phyloP scores from a whole-genome alignment of 2,797 vertebrate genomes.

The Chloroceryle amazona region DNA sequence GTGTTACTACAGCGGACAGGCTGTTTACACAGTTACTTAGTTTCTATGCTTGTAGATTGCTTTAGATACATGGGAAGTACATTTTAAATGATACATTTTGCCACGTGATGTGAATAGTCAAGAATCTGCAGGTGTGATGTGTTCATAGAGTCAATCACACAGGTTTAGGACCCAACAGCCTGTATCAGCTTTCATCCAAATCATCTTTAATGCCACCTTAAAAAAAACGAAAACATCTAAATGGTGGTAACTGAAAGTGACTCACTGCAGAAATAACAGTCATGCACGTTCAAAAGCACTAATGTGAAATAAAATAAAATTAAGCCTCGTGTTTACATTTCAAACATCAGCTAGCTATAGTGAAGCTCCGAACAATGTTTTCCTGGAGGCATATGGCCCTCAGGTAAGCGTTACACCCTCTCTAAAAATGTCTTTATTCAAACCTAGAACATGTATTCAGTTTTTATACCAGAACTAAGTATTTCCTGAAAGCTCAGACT shows the following conservation, averaged over 20 bases:
- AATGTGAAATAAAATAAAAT: neutral
- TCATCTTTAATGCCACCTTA: slow-evolving; percentile 1
- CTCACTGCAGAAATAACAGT: neutral
- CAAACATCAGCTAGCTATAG: neutral
- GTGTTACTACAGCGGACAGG: neutral
- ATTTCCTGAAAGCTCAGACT: neutral
- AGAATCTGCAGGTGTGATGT: neutral
- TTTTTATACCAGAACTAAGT: neutral
- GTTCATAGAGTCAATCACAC: neutral
- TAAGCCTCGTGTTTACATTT: neutral
- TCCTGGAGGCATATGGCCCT: neutral
- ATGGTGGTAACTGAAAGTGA: neutral
- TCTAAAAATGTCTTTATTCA: neutral
- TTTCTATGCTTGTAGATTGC: neutral
- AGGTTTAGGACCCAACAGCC: neutral
- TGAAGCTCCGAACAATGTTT: neutral
- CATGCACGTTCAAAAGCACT: neutral
- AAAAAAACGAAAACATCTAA: neutral
- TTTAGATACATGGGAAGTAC: neutral
- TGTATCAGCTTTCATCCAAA: neutral
- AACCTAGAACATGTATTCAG: neutral
- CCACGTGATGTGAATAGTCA: neutral
- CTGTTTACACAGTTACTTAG: neutral
- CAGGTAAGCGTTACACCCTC: neutral
- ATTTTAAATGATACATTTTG: neutral